phyloP scores from a whole-genome alignment of 2,113 vertebrate genomes.

The Glareola pratincola region DNA sequence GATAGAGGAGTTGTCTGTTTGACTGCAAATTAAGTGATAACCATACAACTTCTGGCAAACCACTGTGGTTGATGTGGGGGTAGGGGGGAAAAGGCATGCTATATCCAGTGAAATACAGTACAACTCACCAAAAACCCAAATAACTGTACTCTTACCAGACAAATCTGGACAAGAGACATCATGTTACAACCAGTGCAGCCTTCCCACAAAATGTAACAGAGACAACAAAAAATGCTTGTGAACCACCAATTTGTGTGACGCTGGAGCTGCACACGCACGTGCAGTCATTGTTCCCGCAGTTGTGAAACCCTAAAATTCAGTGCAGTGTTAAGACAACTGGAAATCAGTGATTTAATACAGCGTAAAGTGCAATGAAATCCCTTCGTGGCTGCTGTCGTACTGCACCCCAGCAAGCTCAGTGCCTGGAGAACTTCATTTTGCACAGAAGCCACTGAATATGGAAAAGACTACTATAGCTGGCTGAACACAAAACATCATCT shows the following conservation, averaged over 20 bases:
- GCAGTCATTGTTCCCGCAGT: not conserved
- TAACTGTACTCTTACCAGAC: not conserved
- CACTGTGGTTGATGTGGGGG: fast-evolving
- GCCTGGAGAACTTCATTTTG: not conserved
- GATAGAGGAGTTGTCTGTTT: not conserved
- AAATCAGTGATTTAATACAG: not conserved
- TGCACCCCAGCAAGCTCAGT: not conserved
- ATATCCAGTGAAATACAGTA: not conserved
- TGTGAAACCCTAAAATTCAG: not conserved
- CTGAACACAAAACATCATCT: not conserved
- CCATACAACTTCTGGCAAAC: not conserved
- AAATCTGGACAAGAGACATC: not conserved
- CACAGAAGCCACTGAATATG: fast-evolving
- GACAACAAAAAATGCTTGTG: not conserved
- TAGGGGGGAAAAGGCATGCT: not conserved
- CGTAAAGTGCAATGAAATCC: not conserved
- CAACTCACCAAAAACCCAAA: not conserved
- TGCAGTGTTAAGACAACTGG: not conserved
- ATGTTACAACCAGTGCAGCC: not conserved
- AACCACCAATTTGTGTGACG: not conserved
- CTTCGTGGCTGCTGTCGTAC: not conserved
- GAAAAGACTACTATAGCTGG: not conserved
- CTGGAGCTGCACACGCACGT: fast-evolving
- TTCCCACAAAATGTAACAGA: not conserved
- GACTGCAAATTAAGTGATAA: not conserved